phyloP scores from a whole-genome alignment of 2,888 invertebrate genomes.

The Polietes domitor region DNA sequence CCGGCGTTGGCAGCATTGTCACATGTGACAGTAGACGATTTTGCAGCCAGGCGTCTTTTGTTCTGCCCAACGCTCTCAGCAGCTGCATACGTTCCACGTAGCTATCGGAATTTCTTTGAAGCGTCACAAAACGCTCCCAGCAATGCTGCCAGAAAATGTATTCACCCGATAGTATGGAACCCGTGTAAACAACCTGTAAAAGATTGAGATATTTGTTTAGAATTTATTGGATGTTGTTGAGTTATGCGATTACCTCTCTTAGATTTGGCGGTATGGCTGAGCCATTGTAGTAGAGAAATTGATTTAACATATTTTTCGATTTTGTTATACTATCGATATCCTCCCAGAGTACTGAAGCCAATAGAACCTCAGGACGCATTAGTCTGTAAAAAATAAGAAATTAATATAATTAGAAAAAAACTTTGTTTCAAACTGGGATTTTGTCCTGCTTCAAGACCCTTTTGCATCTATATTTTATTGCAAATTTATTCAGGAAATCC shows the following conservation, averaged over 20 bases:
- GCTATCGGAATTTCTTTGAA: conserved; percentile 79
- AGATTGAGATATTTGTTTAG: not conserved
- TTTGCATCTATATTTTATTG: too few species aligned
- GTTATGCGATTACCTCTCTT: conserved; percentile 77
- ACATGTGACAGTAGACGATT: conserved; percentile 81
- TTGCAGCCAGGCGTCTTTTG: conserved; percentile 81
- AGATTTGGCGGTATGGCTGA: conserved; percentile 78
- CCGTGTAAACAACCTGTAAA: conserved; percentile 80
- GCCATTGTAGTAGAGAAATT: conserved; percentile 78
- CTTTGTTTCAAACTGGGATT: too few species aligned
- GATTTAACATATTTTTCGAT: conserved; percentile 79
- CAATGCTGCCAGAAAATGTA: conserved; percentile 81
- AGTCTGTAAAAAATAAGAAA: conserved; percentile 71
- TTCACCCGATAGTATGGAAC: conserved; percentile 80
- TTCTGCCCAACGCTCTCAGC: conserved; percentile 79
- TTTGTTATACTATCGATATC: conserved; percentile 79
- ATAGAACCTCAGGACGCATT: conserved; percentile 78
- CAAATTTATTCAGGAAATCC: too few species aligned
- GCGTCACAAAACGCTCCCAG: conserved; percentile 79
- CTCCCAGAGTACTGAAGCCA: conserved; percentile 80
- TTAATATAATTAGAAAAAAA: not conserved
- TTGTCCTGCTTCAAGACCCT: too few species aligned
- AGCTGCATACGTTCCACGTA: conserved; percentile 80
- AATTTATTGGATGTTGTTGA: not conserved
- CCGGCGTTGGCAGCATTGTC: conserved; percentile 79